A percentile compares a stretch with the other conserved stretches of the same genome.
Evolutionary conservation across 2,113 vertebrate species (phyloP).

Genomic region (Hemibagrus wyckioides): DNA sequence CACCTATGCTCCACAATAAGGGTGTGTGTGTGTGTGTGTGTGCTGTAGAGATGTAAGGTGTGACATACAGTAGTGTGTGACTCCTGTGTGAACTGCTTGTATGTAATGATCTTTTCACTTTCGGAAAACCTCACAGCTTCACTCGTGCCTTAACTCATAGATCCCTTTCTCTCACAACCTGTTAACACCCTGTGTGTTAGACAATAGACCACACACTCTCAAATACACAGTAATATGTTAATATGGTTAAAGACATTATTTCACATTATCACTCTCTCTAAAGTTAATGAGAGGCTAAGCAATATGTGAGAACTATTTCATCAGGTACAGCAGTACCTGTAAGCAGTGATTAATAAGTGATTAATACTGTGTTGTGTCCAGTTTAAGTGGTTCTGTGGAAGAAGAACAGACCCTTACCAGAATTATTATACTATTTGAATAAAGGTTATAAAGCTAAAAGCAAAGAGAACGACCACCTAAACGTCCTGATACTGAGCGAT

Average conservation of each 20-base stretch:
- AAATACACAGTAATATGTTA: not conserved
- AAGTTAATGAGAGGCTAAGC: not conserved
- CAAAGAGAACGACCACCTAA: not conserved
- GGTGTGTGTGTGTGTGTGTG: not conserved
- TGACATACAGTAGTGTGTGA: conserved; percentile 34
- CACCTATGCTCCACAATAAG: no score
- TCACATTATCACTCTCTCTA: not conserved
- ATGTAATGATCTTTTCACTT: conserved; percentile 18
- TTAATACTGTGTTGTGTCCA: not conserved
- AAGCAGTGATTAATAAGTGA: not conserved
- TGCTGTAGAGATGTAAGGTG: not conserved
- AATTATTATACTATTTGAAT: not conserved
- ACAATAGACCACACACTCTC: not conserved
- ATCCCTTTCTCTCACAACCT: conserved; percentile 6
- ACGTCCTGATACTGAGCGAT: not conserved
- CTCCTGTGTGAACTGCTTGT: conserved; percentile 16
- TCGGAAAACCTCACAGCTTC: not conserved
- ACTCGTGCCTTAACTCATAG: conserved; percentile 17
- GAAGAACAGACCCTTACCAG: not conserved
- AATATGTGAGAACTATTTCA: not conserved
- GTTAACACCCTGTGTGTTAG: conserved; percentile 26
- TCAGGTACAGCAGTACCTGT: not conserved
- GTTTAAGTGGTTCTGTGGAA: not conserved
- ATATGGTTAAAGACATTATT: not conserved
- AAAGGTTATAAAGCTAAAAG: not conserved